Evolutionary conservation across 2,888 invertebrate species (phyloP).

Genomic region (Lycophotia porphyrea): DNA sequence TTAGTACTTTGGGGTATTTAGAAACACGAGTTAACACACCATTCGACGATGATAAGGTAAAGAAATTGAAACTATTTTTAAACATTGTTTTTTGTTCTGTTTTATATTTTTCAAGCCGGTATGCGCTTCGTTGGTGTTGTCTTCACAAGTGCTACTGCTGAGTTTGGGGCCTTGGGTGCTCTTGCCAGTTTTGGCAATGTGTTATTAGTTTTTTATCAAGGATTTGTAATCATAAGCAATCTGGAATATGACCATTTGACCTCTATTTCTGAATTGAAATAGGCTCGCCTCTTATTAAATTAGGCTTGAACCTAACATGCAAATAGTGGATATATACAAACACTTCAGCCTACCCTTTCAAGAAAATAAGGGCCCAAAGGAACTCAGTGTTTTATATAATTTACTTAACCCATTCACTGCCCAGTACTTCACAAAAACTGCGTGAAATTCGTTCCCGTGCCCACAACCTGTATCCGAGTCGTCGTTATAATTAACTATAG

Average conservation of each 20-base stretch:
- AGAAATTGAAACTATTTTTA: neutral
- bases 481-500: too few species aligned
- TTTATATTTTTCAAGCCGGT: neutral
- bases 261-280: neutral
- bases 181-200: neutral
- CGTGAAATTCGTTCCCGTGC: too few species aligned
- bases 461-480: too few species aligned
- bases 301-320: neutral
- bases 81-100: neutral
- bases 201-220: neutral
- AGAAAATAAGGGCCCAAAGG: neutral
- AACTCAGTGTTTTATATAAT: too few species aligned
- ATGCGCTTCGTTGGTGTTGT: neutral
- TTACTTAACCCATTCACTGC: too few species aligned
- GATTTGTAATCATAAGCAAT: accelerated
- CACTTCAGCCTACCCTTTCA: neutral
- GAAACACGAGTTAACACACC: conserved; percentile 97
- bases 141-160: neutral
- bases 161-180: too few species aligned
- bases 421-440: too few species aligned
- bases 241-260: neutral
- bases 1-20: conserved; percentile 95
- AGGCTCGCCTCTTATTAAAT: neutral
- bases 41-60: conserved; percentile 94
- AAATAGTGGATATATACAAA: neutral